Percentiles rank a stretch among this genome's conserved stretches.
phyloP scores from a whole-genome alignment of 2,888 invertebrate genomes.

The Brenthis ino region DNA sequence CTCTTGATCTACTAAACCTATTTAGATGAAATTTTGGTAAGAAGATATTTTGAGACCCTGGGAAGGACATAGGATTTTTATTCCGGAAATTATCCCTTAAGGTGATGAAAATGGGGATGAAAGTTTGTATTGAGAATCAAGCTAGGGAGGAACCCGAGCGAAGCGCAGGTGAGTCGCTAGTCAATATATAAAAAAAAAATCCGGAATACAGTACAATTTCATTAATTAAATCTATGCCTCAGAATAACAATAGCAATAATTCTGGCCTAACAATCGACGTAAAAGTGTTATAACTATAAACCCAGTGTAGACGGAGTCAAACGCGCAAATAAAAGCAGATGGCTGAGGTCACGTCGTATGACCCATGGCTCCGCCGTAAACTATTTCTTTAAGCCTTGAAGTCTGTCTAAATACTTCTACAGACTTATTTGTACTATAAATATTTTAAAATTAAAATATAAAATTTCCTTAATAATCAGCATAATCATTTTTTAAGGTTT shows the following conservation, averaged over 20 bases:
- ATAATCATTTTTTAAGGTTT: neutral
- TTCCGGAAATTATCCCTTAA: too few species aligned
- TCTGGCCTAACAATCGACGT: conserved; percentile 17
- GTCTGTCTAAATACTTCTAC: conserved; percentile 22
- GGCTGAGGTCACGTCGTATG: conserved; percentile 41
- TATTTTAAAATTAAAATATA: neutral
- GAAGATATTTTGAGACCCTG: too few species aligned
- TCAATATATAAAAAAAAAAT: neutral
- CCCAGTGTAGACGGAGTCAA: conserved; percentile 19
- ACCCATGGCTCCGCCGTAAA: conserved; percentile 43
- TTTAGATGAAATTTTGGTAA: too few species aligned
- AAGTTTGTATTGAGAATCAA: too few species aligned
- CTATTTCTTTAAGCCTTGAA: conserved; percentile 34
- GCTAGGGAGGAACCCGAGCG: too few species aligned
- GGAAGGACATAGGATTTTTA: too few species aligned
- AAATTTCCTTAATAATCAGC: neutral
- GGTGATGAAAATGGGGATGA: too few species aligned
- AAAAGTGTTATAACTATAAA: conserved; percentile 33
- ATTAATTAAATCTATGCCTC: neutral
- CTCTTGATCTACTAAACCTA: too few species aligned
- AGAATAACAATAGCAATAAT: neutral
- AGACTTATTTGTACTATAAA: neutral
- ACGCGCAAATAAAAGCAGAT: conserved; percentile 41
- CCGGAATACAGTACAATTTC: too few species aligned
- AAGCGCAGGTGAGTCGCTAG: neutral